Percentiles rank a stretch among this genome's conserved stretches.
phyloP scores from a whole-genome alignment of 2,113 vertebrate genomes.

The Channa maculata region DNA sequence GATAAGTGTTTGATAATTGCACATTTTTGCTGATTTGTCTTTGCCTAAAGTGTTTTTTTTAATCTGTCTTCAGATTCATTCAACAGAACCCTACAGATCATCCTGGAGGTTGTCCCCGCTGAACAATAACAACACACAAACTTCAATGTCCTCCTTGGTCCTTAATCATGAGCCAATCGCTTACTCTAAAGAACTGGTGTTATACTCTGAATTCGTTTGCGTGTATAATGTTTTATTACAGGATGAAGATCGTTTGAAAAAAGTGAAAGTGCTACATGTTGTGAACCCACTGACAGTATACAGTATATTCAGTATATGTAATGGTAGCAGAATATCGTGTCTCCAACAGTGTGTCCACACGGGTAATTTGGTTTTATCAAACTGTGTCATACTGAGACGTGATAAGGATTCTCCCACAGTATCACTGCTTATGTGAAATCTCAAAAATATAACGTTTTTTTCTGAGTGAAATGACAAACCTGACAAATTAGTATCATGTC shows the following conservation, averaged over 20 bases:
- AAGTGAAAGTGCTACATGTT: not conserved
- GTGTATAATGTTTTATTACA: not conserved
- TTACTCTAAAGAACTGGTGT: not conserved
- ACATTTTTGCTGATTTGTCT: slow-evolving; percentile 4
- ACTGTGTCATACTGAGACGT: not conserved
- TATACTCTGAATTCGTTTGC: not conserved
- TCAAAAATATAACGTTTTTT: too few relatives aligned
- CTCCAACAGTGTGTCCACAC: too few relatives aligned
- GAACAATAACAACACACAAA: slow-evolving; percentile 69
- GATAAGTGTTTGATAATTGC: not conserved
- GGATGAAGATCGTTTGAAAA: not conserved
- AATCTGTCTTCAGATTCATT: slow-evolving; percentile 84
- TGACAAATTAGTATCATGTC: not conserved
- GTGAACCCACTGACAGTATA: not conserved
- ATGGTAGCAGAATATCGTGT: too few relatives aligned
- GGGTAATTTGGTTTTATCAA: not conserved
- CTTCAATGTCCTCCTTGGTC: not conserved
- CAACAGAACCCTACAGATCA: slow-evolving; percentile 89
- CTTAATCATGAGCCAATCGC: not conserved
- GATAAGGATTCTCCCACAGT: not conserved
- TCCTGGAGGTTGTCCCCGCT: slow-evolving; percentile 90
- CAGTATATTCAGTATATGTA: too few relatives aligned
- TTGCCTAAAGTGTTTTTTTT: not conserved
- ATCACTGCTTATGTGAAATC: not conserved
- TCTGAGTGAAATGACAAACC: too few relatives aligned